phyloP scores from a whole-genome alignment of 1,140 invertebrate genomes.

The Planococcus citri region DNA sequence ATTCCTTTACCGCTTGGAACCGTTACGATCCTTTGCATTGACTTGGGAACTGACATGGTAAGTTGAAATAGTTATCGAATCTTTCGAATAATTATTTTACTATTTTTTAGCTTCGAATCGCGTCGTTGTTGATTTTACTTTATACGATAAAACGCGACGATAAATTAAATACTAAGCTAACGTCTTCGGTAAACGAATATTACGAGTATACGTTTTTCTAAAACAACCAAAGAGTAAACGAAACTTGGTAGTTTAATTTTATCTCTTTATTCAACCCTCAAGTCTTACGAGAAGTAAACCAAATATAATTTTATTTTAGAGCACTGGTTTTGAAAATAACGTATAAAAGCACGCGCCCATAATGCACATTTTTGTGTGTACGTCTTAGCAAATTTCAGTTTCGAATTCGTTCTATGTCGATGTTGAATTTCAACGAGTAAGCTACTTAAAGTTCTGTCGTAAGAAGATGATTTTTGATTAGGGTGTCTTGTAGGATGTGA shows the following conservation, averaged over 20 bases:
- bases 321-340: neutral
- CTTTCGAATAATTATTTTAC: neutral
- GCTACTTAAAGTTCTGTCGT: too few relatives aligned
- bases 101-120: constrained; percentile 24
- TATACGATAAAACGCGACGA: too few relatives aligned
- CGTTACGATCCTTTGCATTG: constrained; percentile 98
- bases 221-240: neutral
- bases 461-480: too few relatives aligned
- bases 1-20: constrained; percentile 95
- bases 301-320: neutral
- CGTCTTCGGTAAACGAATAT: neutral
- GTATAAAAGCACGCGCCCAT: neutral
- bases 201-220: too few relatives aligned
- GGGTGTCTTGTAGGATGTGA: too few relatives aligned
- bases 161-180: neutral
- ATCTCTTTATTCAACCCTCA: too few relatives aligned
- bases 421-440: too few relatives aligned
- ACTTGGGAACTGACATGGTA: constrained; percentile 99
- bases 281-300: neutral
- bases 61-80: constrained; percentile 35
- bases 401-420: too few relatives aligned
- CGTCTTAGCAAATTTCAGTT: too few relatives aligned
- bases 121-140: neutral
- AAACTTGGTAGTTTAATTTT: neutral
- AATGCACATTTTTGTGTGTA: too few relatives aligned